Conservation (phyloP, 2,888 invertebrate species). For the Dynastes grantii region DNA sequence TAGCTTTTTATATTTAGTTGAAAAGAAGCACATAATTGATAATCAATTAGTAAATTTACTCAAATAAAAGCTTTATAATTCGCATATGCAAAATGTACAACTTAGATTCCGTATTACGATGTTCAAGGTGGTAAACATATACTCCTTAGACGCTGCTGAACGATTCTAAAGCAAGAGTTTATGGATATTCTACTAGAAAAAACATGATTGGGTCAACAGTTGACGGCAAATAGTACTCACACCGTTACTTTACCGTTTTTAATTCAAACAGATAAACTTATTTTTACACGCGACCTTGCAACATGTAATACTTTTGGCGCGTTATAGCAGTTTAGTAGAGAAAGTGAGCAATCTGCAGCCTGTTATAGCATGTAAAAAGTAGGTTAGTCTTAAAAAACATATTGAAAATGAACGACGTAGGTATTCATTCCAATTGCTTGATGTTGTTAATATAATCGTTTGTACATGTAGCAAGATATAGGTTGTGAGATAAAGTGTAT, state of each 20-base stretch:
- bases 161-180: not conserved
- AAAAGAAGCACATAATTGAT: not conserved
- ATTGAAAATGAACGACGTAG: slow-evolving; percentile 26
- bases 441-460: not conserved
- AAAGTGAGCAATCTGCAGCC: slow-evolving; percentile 43
- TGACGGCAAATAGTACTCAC: not conserved
- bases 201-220: not conserved
- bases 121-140: not conserved
- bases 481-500: not conserved
- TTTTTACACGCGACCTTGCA: slow-evolving; percentile 36
- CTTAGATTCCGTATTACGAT: too few species aligned
- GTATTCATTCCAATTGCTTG: slow-evolving; percentile 22
- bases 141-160: too few species aligned
- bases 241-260: slow-evolving; percentile 8
- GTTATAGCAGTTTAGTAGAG: slow-evolving; percentile 32
- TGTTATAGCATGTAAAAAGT: slow-evolving; percentile 41
- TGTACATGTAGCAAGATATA: not conserved
- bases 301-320: slow-evolving; percentile 42
- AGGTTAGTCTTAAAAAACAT: slow-evolving; percentile 40
- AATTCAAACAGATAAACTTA: slow-evolving; percentile 34
- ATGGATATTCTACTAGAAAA: not conserved
- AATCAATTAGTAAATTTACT: not conserved
- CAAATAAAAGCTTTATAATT: not conserved
- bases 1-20: not conserved
- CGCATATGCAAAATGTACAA: not conserved